Evolutionary conservation across 1,140 invertebrate species (phyloP), one percentile per base, ranked within the genome.

Genomic region (Zophobas morio): DNA sequence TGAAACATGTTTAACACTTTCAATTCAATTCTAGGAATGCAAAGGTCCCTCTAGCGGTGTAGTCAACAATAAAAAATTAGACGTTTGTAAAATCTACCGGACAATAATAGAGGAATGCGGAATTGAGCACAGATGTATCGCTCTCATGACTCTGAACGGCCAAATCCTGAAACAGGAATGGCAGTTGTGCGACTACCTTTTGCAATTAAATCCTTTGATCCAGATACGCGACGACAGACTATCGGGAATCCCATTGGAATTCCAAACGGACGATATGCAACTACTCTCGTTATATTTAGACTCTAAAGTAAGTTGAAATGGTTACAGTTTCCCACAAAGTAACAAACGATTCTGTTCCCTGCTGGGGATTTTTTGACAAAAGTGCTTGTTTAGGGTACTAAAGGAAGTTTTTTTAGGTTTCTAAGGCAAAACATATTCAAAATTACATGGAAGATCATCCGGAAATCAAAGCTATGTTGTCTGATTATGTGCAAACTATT

Each of bases 201-300:
- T 90, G 37, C 87, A 89, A 79, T 81, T 90, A n/a, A 90, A 90
- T 83, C 89, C 89, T 0, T 77, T 89, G 6, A 70, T 87, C 4
- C 74, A 86, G 4, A 85, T 86, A 2, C 82, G 86, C 73, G 86
- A 81, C 49, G 86, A 89, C 78, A 83, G 85, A 74, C 74, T 78
- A 32, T 36, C 78, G 51, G 70, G 86, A 53, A 80, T 85, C 8
- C 85, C 86, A 1, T 79, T 88, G 8, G 86, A 88, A 3, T 90
- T 90, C 90, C 81, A 87, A 20, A 83, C 88, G 53, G 89, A 92
- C 83, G 83, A 20, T 20, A 20, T 91, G 20, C 88, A 92, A 84
- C 80, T 90, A 34, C 82, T 90, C 8, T 91, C 90, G 0, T 88
- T 89, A 82, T 91, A 90, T 84, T 84, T 91, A 39, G 90, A 92